These are phyloP conservation scores for Nettapus auritus DNA, from an alignment of 2,113 vertebrate species.

Conservation along the genomic window DNA sequence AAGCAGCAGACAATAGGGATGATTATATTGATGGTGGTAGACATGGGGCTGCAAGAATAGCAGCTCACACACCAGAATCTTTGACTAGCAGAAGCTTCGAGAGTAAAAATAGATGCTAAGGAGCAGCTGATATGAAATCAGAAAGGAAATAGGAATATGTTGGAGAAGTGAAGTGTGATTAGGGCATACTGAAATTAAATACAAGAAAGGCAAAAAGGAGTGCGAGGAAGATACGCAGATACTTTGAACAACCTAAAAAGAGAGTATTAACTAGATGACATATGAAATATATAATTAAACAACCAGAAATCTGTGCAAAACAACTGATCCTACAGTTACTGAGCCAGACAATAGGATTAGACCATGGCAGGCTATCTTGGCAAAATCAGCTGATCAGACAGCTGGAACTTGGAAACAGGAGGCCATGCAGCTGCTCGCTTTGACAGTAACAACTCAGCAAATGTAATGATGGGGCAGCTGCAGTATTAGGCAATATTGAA, in stretches of 20 bases:
- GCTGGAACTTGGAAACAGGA: background rate
- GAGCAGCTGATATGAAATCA: slow-evolving; percentile 51
- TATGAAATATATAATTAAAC: slow-evolving; percentile 2
- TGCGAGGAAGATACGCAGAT: background rate
- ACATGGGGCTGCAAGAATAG: slow-evolving; percentile 49
- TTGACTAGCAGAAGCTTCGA: slow-evolving; percentile 42
- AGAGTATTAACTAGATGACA: background rate
- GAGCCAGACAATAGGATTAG: background rate
- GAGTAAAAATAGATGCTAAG: slow-evolving; percentile 60
- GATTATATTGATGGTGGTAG: slow-evolving; percentile 47
- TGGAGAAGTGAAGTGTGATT: background rate
- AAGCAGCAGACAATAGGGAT: slow-evolving; percentile 53
- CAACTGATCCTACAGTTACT: background rate
- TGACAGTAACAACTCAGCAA: slow-evolving; percentile 9
- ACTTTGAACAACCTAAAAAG: background rate
- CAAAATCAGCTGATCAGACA: slow-evolving; percentile 17
- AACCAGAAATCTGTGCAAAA: background rate
- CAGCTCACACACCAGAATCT: slow-evolving; percentile 33
- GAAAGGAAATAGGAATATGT: background rate
- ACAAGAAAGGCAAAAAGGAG: background rate
- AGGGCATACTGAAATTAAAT: slow-evolving; percentile 6
- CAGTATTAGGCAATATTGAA: background rate
- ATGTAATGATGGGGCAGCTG: background rate
- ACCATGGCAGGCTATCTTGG: background rate
- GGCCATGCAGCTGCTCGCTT: background rate